phyloP scores from a whole-genome alignment of 2,113 vertebrate species.

The Mola mola region DNA sequence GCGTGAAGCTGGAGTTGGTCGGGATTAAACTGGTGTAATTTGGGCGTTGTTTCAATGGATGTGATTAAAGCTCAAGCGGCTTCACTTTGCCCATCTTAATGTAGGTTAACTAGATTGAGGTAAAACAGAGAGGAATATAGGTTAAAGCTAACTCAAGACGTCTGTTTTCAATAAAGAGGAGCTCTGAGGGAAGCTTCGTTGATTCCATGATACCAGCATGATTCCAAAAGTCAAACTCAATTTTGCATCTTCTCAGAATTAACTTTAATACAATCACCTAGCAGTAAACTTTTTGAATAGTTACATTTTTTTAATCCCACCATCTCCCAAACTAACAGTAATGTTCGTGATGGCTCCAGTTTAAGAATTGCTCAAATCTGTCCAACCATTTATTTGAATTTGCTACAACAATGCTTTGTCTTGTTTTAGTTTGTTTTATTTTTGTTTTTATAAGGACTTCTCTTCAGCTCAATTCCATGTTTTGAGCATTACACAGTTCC shows the following conservation, averaged over 20 bases:
- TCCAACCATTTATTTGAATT: too few relatives aligned
- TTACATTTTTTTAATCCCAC: too few relatives aligned
- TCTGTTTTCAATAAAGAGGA: conserved; percentile 9
- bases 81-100: conserved; percentile 35
- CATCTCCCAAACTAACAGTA: too few relatives aligned
- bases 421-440: not conserved
- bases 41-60: conserved; percentile 41
- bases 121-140: conserved; percentile 29
- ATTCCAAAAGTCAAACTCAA: too few relatives aligned
- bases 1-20: not conserved
- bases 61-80: conserved; percentile 50
- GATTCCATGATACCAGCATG: too few relatives aligned
- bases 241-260: too few relatives aligned
- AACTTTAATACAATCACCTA: too few relatives aligned
- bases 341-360: too few relatives aligned
- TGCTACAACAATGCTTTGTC: not conserved
- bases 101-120: conserved; percentile 60
- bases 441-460: too few relatives aligned
- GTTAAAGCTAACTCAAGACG: conserved; percentile 40
- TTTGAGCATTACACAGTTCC: conserved; percentile 2
- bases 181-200: too few relatives aligned
- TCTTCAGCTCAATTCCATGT: not conserved
- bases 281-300: too few relatives aligned
- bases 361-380: too few relatives aligned
- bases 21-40: conserved; percentile 62